These are phyloP conservation scores for Tragelaphus imberbis DNA, from an alignment of 2,113 vertebrate genomes.

Conservation along the genomic window DNA sequence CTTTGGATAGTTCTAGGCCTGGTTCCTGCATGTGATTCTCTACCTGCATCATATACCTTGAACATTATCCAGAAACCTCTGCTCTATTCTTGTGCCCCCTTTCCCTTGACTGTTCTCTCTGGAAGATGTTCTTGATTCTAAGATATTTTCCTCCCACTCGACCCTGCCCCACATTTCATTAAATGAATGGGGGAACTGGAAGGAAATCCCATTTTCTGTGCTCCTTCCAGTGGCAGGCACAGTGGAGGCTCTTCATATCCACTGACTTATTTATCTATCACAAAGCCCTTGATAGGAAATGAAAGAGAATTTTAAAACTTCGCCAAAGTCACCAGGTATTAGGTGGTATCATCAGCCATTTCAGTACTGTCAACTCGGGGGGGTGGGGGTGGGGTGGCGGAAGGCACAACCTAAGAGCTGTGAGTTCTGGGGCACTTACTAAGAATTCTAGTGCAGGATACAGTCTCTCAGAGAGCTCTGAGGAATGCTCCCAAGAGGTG, in stretches of 20 bases:
- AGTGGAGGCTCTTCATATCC: background rate
- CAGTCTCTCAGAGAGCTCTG: background rate
- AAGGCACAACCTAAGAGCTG: background rate
- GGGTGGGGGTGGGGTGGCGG: rapidly evolving
- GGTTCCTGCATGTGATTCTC: background rate
- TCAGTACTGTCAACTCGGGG: background rate
- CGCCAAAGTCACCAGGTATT: background rate
- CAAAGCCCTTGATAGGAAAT: background rate
- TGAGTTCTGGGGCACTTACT: background rate
- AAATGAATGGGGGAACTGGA: background rate
- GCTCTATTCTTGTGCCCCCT: background rate
- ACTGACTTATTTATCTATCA: background rate
- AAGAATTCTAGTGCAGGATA: background rate
- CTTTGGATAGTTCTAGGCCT: background rate
- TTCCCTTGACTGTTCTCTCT: background rate
- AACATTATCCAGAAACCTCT: background rate
- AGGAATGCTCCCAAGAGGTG: background rate
- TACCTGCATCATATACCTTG: background rate
- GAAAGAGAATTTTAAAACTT: background rate
- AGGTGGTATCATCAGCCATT: background rate
- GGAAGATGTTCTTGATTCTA: background rate
- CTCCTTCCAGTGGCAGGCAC: background rate
- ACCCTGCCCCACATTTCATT: background rate
- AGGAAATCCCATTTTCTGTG: background rate
- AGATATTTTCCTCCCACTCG: background rate